A percentile compares a stretch with the other conserved stretches of the same genome.
Evolutionary conservation across 2,797 vertebrate species (phyloP).

Genomic region (Neomorphus geoffroyi): DNA sequence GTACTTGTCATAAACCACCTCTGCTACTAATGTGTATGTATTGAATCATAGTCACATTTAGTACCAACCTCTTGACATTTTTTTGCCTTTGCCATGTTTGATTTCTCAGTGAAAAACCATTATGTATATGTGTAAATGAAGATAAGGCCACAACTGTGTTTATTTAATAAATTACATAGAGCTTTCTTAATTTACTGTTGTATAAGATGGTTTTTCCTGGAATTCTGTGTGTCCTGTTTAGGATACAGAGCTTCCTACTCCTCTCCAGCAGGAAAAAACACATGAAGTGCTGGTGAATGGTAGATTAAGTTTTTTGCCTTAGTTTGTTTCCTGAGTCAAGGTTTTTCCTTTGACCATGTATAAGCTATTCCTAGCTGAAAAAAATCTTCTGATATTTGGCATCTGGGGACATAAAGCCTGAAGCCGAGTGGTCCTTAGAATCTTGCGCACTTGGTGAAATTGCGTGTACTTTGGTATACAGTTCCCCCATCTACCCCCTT

Average conservation of each 20-base stretch:
- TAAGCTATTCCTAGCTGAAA: neutral
- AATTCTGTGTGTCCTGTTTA: neutral
- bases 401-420: neutral
- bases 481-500: neutral
- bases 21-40: neutral
- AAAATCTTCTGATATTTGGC: neutral
- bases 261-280: neutral
- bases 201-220: neutral
- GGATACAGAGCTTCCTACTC: neutral
- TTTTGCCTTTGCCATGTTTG: neutral
- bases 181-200: neutral
- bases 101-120: neutral
- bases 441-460: neutral
- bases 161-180: neutral
- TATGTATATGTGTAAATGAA: neutral
- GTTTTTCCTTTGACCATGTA: neutral
- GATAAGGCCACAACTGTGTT: neutral
- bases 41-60: neutral
- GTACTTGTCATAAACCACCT: neutral
- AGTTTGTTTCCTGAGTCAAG: neutral
- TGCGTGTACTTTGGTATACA: rapidly evolving
- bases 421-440: neutral
- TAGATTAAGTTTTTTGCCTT: constrained; percentile 9
- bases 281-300: neutral
- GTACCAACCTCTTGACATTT: neutral